Conservation (phyloP, 2,888 invertebrate genomes). For the Tetropium fuscum region DNA sequence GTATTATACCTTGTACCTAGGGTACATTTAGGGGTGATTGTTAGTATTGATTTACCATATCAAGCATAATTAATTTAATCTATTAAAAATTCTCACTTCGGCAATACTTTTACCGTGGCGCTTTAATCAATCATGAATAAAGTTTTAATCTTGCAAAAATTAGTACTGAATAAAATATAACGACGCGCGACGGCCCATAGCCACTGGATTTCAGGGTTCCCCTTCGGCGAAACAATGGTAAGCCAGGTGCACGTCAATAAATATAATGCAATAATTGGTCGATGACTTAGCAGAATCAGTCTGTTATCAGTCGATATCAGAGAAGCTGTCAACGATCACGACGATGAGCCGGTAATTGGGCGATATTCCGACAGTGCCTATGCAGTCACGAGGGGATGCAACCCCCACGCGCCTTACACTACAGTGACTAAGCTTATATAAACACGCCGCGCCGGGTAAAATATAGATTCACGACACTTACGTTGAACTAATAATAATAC, state of each 20-base stretch:
- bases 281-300: slow-evolving; percentile 62
- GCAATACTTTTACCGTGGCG: not conserved
- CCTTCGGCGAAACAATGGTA: slow-evolving; percentile 37
- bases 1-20: too few relatives aligned
- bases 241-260: slow-evolving; percentile 53
- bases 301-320: slow-evolving; percentile 58
- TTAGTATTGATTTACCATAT: not conserved
- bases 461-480: slow-evolving; percentile 55
- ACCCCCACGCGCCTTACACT: slow-evolving; percentile 45
- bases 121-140: slow-evolving; percentile 9
- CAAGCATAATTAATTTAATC: not conserved
- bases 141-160: slow-evolving; percentile 24
- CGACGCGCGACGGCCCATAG: slow-evolving; percentile 9
- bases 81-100: slow-evolving; percentile 5
- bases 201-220: slow-evolving; percentile 22
- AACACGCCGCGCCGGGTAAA: slow-evolving; percentile 50
- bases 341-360: slow-evolving; percentile 61
- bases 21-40: too few relatives aligned
- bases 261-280: slow-evolving; percentile 60
- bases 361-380: slow-evolving; percentile 52
- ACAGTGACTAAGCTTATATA: slow-evolving; percentile 60
- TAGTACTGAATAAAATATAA: slow-evolving; percentile 31
- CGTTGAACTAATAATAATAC: slow-evolving; percentile 52
- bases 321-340: slow-evolving; percentile 58
- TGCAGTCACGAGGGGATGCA: slow-evolving; percentile 29